Conservation (phyloP, 2,888 invertebrate species). For the Cheilosia pagana region DNA sequence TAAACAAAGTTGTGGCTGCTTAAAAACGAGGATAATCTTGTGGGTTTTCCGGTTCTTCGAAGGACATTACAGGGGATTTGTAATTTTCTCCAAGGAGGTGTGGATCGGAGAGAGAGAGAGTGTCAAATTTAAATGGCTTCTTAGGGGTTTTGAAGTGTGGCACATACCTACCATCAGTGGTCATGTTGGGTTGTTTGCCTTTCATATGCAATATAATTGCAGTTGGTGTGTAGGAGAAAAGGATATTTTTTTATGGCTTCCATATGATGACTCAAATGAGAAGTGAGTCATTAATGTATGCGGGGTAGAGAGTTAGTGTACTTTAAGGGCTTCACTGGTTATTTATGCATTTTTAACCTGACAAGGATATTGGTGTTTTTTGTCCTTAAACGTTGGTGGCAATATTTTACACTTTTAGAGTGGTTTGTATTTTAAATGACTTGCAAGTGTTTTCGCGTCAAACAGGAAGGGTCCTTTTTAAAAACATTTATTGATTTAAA, state of each 20-base stretch:
- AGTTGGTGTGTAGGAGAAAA: not conserved
- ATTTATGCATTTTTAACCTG: not conserved
- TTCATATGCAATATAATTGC: conserved; percentile 17
- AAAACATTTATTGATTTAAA: no score
- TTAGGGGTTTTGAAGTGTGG: conserved; percentile 62
- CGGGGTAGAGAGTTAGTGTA: not conserved
- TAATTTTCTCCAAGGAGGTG: conserved; percentile 47
- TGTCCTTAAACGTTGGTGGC: no score
- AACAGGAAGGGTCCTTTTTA: no score
- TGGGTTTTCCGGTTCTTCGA: conserved; percentile 56
- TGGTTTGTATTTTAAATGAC: no score
- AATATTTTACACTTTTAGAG: no score
- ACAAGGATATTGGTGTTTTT: not conserved
- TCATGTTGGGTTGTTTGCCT: not conserved
- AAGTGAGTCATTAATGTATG: conserved; percentile 24
- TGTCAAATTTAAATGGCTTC: conserved; percentile 70
- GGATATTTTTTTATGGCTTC: conserved; percentile 39
- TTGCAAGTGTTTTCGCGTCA: no score
- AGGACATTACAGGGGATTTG: conserved; percentile 19
- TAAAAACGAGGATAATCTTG: conserved; percentile 33
- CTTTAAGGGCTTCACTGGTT: conserved; percentile 4
- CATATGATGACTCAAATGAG: conserved; percentile 22
- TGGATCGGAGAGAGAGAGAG: conserved; percentile 46
- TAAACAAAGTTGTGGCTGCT: conserved; percentile 64
- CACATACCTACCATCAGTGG: conserved; percentile 22